Percentiles rank a stretch among this genome's conserved stretches.
phyloP scores from a whole-genome alignment of 2,797 vertebrate species.

The Sebastes kiyomatsui region DNA sequence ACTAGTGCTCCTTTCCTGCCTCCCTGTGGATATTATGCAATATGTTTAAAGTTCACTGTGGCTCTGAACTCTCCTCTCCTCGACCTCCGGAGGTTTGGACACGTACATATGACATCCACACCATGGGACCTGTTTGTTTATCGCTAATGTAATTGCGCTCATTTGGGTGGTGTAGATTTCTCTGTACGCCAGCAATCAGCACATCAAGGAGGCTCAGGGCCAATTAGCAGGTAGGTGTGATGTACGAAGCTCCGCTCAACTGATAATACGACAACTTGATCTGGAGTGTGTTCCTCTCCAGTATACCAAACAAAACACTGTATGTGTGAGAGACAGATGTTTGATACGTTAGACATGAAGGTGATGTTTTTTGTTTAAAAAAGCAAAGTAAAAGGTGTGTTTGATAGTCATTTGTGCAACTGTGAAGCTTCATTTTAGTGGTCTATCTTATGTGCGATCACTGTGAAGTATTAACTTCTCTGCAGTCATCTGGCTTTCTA shows the following conservation, averaged over 20 bases:
- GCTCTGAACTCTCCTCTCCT: background rate
- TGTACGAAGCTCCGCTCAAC: background rate
- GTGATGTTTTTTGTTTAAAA: background rate
- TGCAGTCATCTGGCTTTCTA: background rate
- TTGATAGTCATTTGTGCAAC: background rate
- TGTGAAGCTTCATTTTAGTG: background rate
- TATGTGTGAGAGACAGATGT: background rate
- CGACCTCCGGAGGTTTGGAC: constrained; percentile 5
- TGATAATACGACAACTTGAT: background rate
- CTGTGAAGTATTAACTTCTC: background rate
- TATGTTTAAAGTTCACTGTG: background rate
- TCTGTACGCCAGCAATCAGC: background rate
- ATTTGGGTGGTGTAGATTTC: constrained; percentile 17
- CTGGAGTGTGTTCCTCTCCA: background rate
- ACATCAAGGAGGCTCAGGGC: background rate
- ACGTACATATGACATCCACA: constrained; percentile 2
- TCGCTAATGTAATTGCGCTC: constrained; percentile 25
- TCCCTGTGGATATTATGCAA: constrained; percentile 51
- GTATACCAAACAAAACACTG: background rate
- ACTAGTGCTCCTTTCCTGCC: constrained; percentile 44
- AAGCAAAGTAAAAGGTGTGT: background rate
- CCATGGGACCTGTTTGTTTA: background rate
- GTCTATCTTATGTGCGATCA: background rate
- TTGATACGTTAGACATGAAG: no score
- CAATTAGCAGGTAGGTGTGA: constrained; percentile 14